These are phyloP conservation scores for Ramphastos sulfuratus DNA, from an alignment of 2,113 vertebrate species.

Conservation along the genomic window DNA sequence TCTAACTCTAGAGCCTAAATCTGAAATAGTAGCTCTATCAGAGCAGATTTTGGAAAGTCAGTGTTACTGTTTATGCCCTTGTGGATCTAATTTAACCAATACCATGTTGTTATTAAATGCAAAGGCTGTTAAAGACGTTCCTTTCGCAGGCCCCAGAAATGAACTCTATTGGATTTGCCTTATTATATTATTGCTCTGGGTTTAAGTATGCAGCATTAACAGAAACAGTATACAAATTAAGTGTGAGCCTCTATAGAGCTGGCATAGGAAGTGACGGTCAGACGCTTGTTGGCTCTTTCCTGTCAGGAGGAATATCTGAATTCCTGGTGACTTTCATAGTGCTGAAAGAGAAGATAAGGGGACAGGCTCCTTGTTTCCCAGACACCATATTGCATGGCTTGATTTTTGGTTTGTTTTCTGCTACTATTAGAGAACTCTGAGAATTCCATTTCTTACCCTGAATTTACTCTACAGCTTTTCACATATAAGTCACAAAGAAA, in stretches of 20 bases:
- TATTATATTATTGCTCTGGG: slow-evolving; percentile 55
- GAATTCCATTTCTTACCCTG: background rate
- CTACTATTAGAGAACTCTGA: background rate
- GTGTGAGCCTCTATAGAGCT: background rate
- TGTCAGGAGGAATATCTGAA: background rate
- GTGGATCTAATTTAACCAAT: slow-evolving; percentile 66
- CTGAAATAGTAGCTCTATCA: slow-evolving; percentile 49
- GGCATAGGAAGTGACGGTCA: background rate
- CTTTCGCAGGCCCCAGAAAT: slow-evolving; percentile 32
- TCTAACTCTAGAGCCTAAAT: slow-evolving; percentile 62
- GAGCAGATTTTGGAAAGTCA: slow-evolving; percentile 28
- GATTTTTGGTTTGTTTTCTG: background rate
- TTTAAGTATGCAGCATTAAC: slow-evolving; percentile 57
- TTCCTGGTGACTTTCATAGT: background rate
- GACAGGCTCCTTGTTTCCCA: background rate
- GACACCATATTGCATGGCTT: background rate
- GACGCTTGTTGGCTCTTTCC: background rate
- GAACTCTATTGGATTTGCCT: slow-evolving; percentile 50
- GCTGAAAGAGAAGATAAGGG: background rate
- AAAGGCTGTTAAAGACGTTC: slow-evolving; percentile 50
- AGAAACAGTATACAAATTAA: slow-evolving; percentile 46
- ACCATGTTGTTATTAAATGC: slow-evolving; percentile 64
- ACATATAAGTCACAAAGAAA: background rate
- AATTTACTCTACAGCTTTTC: background rate
- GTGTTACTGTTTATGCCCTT: slow-evolving; percentile 45